These are phyloP conservation scores for Propsilocerus akamusi DNA, from an alignment of 1,140 invertebrate species.

Conservation along the genomic window DNA sequence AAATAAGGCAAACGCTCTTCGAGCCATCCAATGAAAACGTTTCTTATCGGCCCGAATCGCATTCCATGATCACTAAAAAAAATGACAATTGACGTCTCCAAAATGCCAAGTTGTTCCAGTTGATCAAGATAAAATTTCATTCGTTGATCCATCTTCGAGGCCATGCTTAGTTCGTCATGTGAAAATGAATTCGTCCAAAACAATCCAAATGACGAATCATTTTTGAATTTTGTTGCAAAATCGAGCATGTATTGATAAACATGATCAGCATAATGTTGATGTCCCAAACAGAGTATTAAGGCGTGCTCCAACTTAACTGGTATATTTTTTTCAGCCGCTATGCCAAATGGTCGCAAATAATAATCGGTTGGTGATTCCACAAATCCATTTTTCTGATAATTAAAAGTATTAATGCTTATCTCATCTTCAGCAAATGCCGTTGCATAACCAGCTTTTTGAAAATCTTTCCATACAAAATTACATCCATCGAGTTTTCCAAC, in stretches of 20 bases:
- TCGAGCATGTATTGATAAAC: constrained; percentile 38
- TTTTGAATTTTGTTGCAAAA: constrained; percentile 35
- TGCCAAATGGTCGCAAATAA: constrained; percentile 56
- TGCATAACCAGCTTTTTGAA: constrained; percentile 44
- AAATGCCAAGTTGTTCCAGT: constrained; percentile 23
- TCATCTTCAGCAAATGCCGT: constrained; percentile 67
- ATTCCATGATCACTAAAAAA: constrained; percentile 77
- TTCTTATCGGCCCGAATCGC: constrained; percentile 51
- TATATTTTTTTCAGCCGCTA: constrained; percentile 36
- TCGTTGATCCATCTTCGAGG: constrained; percentile 33
- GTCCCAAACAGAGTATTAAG: constrained; percentile 32
- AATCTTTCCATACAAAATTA: constrained; percentile 63
- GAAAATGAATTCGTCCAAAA: constrained; percentile 53
- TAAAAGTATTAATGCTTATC: constrained; percentile 55
- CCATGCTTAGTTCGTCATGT: constrained; percentile 40
- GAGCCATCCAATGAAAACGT: constrained; percentile 53
- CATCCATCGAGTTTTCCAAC: constrained; percentile 35
- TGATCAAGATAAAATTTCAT: constrained; percentile 29
- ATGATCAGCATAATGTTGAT: constrained; percentile 30
- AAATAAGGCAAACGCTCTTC: constrained; percentile 71
- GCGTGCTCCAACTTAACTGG: constrained; percentile 18
- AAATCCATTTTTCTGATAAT: constrained; percentile 64
- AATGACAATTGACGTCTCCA: constrained; percentile 41
- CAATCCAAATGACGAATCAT: constrained; percentile 40
- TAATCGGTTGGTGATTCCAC: constrained; percentile 60